Evolutionary conservation across 2,113 vertebrate species (phyloP).

Genomic region (Leucopsar rothschildi): DNA sequence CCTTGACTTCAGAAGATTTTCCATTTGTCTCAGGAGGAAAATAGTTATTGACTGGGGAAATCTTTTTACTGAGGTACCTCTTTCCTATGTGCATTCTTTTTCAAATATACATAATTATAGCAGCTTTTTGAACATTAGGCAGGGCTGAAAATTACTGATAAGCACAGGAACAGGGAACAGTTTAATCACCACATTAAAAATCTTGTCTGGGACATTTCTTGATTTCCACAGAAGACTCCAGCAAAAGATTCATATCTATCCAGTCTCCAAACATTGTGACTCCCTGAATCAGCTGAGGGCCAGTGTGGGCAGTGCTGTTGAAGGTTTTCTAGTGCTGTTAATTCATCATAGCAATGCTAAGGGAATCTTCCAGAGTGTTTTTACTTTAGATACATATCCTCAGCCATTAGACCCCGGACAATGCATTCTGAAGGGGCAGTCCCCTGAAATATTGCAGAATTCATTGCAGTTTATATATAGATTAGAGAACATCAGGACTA

Average conservation of each 20-base stretch:
- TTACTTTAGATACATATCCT: not conserved
- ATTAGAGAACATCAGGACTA: not conserved
- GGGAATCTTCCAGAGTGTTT: not conserved
- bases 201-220: not conserved
- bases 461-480: not conserved
- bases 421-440: not conserved
- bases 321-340: not conserved
- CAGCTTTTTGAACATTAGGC: not conserved
- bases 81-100: not conserved
- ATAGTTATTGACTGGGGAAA: not conserved
- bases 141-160: not conserved
- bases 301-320: rapidly evolving
- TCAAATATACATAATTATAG: not conserved
- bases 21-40: not conserved
- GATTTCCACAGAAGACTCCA: not conserved
- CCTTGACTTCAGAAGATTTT: not conserved
- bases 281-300: not conserved
- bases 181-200: not conserved
- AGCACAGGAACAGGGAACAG: not conserved
- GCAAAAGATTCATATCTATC: not conserved
- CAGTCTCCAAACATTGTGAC: not conserved
- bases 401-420: not conserved
- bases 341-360: not conserved
- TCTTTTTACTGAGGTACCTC: not conserved
- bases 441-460: not conserved